Conservation (phyloP, 2,113 vertebrate species). For the Anser brachyrhynchus region DNA sequence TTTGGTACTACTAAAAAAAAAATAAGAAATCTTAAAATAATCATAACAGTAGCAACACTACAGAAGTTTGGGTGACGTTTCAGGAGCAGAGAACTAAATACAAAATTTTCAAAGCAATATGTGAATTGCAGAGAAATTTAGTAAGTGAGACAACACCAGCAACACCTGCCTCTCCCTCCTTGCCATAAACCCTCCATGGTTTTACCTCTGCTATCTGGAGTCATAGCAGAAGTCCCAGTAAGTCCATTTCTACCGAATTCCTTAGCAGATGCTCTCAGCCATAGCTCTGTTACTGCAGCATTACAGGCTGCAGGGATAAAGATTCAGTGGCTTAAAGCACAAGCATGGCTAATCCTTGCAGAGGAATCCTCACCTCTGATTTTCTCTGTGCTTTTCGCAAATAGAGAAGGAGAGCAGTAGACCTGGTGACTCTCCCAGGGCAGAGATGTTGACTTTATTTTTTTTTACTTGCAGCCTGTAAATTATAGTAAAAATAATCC, state of each 20-base stretch:
- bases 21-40: accelerated
- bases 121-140: neutral
- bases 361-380: neutral
- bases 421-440: neutral
- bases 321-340: neutral
- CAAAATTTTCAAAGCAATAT: neutral
- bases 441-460: neutral
- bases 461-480: neutral
- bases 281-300: neutral
- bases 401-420: neutral
- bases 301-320: neutral
- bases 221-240: neutral
- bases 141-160: neutral
- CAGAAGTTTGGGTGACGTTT: neutral
- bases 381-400: neutral
- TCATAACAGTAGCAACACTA: neutral
- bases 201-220: neutral
- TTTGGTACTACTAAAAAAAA: neutral
- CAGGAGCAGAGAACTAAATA: neutral
- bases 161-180: neutral
- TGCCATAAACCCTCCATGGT: neutral
- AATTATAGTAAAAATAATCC: neutral
- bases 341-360: neutral
- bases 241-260: neutral
- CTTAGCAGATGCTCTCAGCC: neutral